Percentiles rank a stretch among this genome's conserved stretches.
Evolutionary conservation across 2,888 invertebrate genomes (phyloP).

Genomic region (Tortrix viridana): DNA sequence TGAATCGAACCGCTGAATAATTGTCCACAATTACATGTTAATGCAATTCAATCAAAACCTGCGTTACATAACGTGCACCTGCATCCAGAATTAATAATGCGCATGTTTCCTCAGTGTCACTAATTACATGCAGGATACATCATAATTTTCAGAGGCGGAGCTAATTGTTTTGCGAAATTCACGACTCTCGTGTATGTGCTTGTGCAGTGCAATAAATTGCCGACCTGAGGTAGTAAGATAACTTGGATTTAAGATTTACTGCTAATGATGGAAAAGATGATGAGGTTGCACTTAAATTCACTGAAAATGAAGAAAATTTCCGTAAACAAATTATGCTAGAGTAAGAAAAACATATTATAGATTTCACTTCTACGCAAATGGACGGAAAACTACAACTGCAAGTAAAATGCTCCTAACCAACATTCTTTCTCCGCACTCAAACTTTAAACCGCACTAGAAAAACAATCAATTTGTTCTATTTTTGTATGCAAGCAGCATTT

Average conservation of each 20-base stretch:
- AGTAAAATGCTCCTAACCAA: constrained; percentile 13
- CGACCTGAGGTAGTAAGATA: too few species aligned
- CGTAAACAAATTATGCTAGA: too few species aligned
- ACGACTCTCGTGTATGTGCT: constrained; percentile 8
- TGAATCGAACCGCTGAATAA: constrained; percentile 1
- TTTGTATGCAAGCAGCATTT: constrained; percentile 40
- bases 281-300: too few species aligned
- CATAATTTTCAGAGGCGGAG: constrained; percentile 19
- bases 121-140: constrained; percentile 32
- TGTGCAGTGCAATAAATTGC: background rate
- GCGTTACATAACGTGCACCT: background rate
- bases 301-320: too few species aligned
- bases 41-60: constrained; percentile 16
- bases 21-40: constrained; percentile 12
- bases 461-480: constrained; percentile 37
- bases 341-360: too few species aligned
- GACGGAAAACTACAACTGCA: background rate
- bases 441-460: constrained; percentile 32
- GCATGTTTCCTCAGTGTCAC: constrained; percentile 21
- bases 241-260: too few species aligned
- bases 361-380: background rate
- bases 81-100: constrained; percentile 19
- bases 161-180: constrained; percentile 32
- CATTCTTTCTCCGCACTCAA: constrained; percentile 19
- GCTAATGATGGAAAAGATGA: too few species aligned